These are phyloP conservation scores for Chionodraco myersi DNA, from an alignment of 2,113 vertebrate genomes.

Conservation along the genomic window DNA sequence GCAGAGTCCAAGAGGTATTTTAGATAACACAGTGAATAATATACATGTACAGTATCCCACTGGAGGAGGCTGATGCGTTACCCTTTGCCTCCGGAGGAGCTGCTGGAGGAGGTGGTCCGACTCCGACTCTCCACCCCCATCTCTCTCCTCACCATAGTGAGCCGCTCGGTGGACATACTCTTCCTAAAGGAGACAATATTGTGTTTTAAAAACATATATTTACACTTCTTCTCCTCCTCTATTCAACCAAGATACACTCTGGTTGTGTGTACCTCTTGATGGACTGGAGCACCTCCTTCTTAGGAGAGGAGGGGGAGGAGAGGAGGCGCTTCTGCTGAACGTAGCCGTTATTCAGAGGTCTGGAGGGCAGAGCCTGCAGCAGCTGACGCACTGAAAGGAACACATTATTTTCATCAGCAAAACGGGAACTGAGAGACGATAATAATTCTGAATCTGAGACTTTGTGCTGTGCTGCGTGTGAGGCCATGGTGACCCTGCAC, in stretches of 20 bases:
- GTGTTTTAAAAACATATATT: neutral
- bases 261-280: constrained; percentile 85
- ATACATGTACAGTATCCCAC: neutral
- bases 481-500: neutral
- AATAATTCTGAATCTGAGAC: neutral
- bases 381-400: constrained; percentile 87
- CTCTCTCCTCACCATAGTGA: constrained; percentile 85
- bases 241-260: neutral
- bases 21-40: no score
- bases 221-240: neutral
- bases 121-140: constrained; percentile 84
- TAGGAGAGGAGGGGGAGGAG: constrained; percentile 91
- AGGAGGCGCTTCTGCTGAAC: constrained; percentile 87
- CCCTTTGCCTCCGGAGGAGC: constrained; percentile 88
- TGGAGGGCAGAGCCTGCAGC: constrained; percentile 88
- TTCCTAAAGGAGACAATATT: constrained; percentile 71
- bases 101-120: constrained; percentile 89
- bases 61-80: constrained; percentile 23
- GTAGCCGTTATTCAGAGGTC: constrained; percentile 87
- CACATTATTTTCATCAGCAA: neutral
- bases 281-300: constrained; percentile 86
- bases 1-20: neutral
- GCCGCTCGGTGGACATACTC: constrained; percentile 90
- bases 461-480: neutral
- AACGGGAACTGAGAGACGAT: neutral